Evolutionary conservation across 2,113 vertebrate species (phyloP), one percentile per base, ranked within the genome.

Genomic region (Halichoerus grypus): DNA sequence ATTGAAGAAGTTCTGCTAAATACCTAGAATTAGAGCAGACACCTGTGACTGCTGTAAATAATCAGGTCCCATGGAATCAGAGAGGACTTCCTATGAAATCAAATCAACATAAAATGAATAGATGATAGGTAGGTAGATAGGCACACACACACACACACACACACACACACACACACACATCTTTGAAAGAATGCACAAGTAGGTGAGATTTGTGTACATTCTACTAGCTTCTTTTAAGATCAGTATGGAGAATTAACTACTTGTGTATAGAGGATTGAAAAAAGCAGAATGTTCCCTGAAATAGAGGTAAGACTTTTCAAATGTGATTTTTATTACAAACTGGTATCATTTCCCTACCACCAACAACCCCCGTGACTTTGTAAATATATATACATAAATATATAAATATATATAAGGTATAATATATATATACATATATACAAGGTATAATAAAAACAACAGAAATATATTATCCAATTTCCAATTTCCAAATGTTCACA

Each of bases 301-400:
- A 93, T 77, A 94, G 22, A 93, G 74, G 5, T 63, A 85, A 57
- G 7, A 65, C 67, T 95, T 84, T 97, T 87, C 61, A 87, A 91
- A 39, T 46, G 18, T 81, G 39, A 93, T 95, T 96, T 91, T 97
- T 24, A 65, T 94, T 93, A 67, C 24, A 91, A 42, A 97, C 13
- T 96, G 21, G 21, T 33, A 65, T 13, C 24, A 93, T 61, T 87
- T 95, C 8, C 6, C 31, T 11, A 72, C 39, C 24, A 65, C 7
- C 5, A 55, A 4, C 11, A 74, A 39, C 26, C 59, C 4, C 61
- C 6, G 67, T 28, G 55, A 33, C 21, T 33, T 89, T 86, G n/a
- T 22, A 93, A 86, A 63, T 22, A 69, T 65, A 72, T 76, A 31
- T 63, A 14, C 13, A 31, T 28, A 63, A 28, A 61, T 63, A 63